Evolutionary conservation across 2,888 invertebrate species (phyloP), one percentile per base, ranked within the genome.

Genomic region (Lepeophtheirus nordmannii): DNA sequence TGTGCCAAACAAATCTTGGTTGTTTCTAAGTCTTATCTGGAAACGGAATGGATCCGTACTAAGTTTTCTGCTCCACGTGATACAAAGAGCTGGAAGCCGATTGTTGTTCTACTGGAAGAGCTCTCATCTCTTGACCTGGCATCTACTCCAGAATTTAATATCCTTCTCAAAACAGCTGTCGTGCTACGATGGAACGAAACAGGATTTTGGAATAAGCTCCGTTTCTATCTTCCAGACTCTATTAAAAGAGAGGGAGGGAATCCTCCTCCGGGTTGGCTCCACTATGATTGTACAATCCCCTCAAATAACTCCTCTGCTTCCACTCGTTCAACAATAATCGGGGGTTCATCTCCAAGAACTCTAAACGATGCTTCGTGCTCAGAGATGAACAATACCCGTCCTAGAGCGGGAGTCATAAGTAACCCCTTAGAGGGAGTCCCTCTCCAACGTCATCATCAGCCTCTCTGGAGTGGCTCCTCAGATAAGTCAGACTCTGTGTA

Each of bases 31-130:
- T 87, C 89, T 78, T 89, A 92, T 76, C 80, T 93, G 73, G 86
- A 88, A 76, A 90, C 90, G 66, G 92, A 93, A 76, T 94, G 93
- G 93, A 85, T 88, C 69, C 83, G 89, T 69, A 85, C 85, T 74
- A 92, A 93, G 75, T 86, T 93, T 75, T 17, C 56, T 22, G 14
- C 53, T 64, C 70, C 40, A 70, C 69, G 57, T 68, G 68, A 37
- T 68, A 69, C 5, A 67, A 68, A 61, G 65, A 62, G 38, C 17
- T 62, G 14, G 23, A 41, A 23, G 22, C 64, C 58, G 12, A 77
- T 83, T 37, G 77, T 83, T 68, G 74, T 85, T 0, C 74, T 80
- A 69, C 74, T 77, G 67, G 78, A 76, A 67, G 85, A 85, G 70
- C 82, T 87, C 46, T 85, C 85, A 70, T 82, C 84, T 53, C 77